A percentile compares a stretch with the other conserved stretches of the same genome.
phyloP scores from a whole-genome alignment of 1,140 invertebrate genomes.

The Anastrepha obliqua region DNA sequence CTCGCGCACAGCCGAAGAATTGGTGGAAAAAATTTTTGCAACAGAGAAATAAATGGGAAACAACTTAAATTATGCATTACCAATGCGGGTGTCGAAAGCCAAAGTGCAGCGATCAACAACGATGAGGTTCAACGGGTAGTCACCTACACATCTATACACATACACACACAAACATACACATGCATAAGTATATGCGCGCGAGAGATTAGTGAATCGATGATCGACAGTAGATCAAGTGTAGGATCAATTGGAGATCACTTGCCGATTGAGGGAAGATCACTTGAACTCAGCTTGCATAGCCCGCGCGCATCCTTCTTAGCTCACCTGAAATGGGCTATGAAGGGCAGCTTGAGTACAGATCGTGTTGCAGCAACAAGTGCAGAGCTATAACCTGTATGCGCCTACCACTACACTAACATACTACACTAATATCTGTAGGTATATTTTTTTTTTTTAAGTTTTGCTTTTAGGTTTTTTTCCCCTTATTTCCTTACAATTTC shows the following conservation, averaged over 20 bases:
- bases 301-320: background rate
- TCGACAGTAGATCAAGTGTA: slow-evolving; percentile 47
- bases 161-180: background rate
- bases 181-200: background rate
- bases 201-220: slow-evolving; percentile 23
- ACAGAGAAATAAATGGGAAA: slow-evolving; percentile 18
- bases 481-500: background rate
- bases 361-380: slow-evolving; percentile 1
- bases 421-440: too few relatives aligned
- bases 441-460: background rate
- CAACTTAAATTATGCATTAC: slow-evolving; percentile 39
- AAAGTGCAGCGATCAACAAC: slow-evolving; percentile 43
- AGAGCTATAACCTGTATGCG: background rate
- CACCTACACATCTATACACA: background rate
- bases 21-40: background rate
- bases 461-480: background rate
- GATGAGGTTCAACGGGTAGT: background rate
- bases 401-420: background rate
- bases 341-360: background rate
- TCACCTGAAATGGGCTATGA: background rate
- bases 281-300: background rate
- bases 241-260: slow-evolving; percentile 33
- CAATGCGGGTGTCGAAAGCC: slow-evolving; percentile 50
- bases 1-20: background rate
- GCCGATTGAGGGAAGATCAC: background rate